A percentile compares a stretch with the other conserved stretches of the same genome.
Conservation (phyloP, 1,140 invertebrate species). For the Saccostrea echinata region DNA sequence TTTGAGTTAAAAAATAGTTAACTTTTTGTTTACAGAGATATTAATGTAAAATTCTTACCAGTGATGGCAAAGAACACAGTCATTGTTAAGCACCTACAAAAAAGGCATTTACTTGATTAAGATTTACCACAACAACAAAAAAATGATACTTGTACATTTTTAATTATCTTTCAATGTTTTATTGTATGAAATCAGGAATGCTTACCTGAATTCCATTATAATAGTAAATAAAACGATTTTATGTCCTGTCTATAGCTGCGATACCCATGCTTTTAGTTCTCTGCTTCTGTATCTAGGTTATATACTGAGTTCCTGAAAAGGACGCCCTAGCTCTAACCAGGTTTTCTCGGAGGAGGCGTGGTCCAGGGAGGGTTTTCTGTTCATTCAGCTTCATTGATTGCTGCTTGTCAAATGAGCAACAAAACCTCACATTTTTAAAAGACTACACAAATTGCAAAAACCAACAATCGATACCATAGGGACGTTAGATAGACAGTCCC, state of each 20-base stretch:
- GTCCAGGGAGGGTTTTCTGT: neutral
- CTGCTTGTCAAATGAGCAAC: neutral
- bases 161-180: too few relatives aligned
- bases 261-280: neutral
- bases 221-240: too few relatives aligned
- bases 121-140: too few relatives aligned
- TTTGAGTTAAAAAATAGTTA: too few relatives aligned
- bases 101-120: neutral
- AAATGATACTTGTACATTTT: too few relatives aligned
- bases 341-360: neutral
- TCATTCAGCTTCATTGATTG: neutral
- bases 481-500: too few relatives aligned
- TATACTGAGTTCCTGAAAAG: neutral
- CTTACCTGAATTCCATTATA: too few relatives aligned
- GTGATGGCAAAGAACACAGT: neutral
- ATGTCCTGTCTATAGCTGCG: neutral
- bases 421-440: neutral
- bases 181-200: too few relatives aligned
- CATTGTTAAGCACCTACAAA: constrained; percentile 4
- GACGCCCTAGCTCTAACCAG: neutral
- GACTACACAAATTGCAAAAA: neutral
- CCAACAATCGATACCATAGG: too few relatives aligned
- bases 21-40: too few relatives aligned
- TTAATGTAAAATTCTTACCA: neutral
- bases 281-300: neutral